Evolutionary conservation across 2,888 invertebrate genomes (phyloP).

Genomic region (Onthophagus sagittarius): DNA sequence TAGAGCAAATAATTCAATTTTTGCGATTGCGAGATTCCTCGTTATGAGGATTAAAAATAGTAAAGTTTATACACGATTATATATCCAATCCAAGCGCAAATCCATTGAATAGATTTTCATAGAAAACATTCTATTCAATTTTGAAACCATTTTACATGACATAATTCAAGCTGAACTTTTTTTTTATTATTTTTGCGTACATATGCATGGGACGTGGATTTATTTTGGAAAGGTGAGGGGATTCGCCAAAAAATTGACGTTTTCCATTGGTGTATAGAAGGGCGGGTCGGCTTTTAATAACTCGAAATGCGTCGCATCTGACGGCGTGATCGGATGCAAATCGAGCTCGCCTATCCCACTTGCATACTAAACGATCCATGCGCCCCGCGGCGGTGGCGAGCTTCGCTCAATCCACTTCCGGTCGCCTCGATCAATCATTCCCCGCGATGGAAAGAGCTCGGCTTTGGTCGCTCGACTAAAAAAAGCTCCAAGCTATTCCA

Average conservation of each 20-base stretch:
- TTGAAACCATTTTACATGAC: too few relatives aligned
- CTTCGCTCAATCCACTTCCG: background rate
- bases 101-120: too few relatives aligned
- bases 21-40: too few relatives aligned
- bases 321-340: background rate
- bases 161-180: background rate
- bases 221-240: background rate
- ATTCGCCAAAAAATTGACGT: background rate
- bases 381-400: background rate
- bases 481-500: background rate
- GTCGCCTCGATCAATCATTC: background rate
- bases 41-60: too few relatives aligned
- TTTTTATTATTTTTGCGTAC: background rate
- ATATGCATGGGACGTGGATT: background rate
- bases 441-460: background rate
- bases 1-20: too few relatives aligned
- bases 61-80: too few relatives aligned
- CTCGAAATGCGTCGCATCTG: background rate
- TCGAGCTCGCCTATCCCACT: background rate
- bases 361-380: background rate
- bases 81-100: too few relatives aligned
- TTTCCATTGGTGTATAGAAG: background rate
- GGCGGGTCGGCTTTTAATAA: background rate
- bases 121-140: too few relatives aligned
- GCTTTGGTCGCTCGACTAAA: background rate